These are phyloP conservation scores for Cryptophagus acutangulus DNA, from an alignment of 2,888 invertebrate species.

Conservation along the genomic window DNA sequence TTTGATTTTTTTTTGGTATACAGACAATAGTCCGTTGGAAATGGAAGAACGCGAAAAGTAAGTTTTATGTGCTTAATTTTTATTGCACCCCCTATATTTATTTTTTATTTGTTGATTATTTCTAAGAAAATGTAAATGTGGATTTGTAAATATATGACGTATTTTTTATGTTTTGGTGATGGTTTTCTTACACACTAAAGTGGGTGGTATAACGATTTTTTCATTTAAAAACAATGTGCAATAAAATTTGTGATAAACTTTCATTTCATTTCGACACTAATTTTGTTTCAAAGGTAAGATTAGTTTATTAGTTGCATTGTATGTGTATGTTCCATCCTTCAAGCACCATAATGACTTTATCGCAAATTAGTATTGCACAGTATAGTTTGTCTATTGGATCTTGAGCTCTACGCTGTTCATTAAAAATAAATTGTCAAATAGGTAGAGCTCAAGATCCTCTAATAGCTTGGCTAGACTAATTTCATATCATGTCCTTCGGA, in stretches of 20 bases:
- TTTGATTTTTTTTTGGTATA: conserved; percentile 49
- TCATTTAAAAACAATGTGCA: conserved; percentile 31
- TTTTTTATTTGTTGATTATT: conserved; percentile 4
- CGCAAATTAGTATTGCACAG: conserved; percentile 42
- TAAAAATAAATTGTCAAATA: too few relatives aligned
- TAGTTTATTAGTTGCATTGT: not conserved
- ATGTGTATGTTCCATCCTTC: conserved; percentile 7
- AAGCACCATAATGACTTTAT: conserved; percentile 24
- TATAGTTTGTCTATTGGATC: too few relatives aligned
- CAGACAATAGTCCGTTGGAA: conserved; percentile 76
- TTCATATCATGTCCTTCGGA: too few relatives aligned
- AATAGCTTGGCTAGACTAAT: too few relatives aligned
- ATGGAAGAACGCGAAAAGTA: conserved; percentile 83
- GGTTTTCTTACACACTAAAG: too few relatives aligned
- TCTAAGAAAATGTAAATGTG: conserved; percentile 5
- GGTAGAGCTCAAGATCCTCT: too few relatives aligned
- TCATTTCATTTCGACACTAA: conserved; percentile 17
- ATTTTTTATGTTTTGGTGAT: conserved; percentile 17
- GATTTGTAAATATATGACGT: conserved; percentile 7
- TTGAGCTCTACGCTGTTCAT: too few relatives aligned
- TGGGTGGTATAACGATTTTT: conserved; percentile 1
- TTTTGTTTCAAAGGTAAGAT: conserved; percentile 23
- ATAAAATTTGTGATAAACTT: conserved; percentile 41
- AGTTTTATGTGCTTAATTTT: too few relatives aligned
- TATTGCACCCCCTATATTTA: too few relatives aligned